These are phyloP conservation scores for Microvelia longipes DNA, from an alignment of 1,140 invertebrate genomes.

Conservation along the genomic window DNA sequence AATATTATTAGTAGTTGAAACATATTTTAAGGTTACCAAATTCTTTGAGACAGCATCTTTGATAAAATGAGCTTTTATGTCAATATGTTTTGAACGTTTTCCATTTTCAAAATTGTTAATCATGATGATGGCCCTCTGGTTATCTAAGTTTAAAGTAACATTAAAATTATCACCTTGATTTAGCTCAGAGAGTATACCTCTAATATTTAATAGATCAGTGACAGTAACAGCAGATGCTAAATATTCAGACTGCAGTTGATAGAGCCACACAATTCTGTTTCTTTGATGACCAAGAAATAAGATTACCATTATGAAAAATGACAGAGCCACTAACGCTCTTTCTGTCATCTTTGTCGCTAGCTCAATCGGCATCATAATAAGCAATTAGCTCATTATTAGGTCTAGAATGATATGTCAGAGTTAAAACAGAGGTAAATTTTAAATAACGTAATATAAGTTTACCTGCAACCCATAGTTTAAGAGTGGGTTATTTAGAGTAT, in stretches of 20 bases:
- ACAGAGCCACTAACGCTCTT: not conserved
- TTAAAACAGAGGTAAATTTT: not conserved
- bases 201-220: not conserved
- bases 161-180: not conserved
- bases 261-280: not conserved
- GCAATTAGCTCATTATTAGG: not conserved
- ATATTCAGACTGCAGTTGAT: not conserved
- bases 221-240: not conserved
- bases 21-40: not conserved
- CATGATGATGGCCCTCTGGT: not conserved
- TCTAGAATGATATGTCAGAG: not conserved
- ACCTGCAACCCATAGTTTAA: not conserved
- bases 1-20: not conserved
- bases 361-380: not conserved
- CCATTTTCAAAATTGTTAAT: not conserved
- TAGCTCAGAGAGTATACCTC: not conserved
- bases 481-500: not conserved
- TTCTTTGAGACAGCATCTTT: not conserved
- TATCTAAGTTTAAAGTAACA: not conserved
- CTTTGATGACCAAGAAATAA: not conserved
- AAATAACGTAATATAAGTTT: not conserved
- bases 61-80: not conserved
- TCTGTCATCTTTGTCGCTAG: not conserved
- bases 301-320: not conserved
- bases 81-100: not conserved